Evolutionary conservation across 2,113 vertebrate genomes (phyloP).

Genomic region (Muntiacus muntjak): DNA sequence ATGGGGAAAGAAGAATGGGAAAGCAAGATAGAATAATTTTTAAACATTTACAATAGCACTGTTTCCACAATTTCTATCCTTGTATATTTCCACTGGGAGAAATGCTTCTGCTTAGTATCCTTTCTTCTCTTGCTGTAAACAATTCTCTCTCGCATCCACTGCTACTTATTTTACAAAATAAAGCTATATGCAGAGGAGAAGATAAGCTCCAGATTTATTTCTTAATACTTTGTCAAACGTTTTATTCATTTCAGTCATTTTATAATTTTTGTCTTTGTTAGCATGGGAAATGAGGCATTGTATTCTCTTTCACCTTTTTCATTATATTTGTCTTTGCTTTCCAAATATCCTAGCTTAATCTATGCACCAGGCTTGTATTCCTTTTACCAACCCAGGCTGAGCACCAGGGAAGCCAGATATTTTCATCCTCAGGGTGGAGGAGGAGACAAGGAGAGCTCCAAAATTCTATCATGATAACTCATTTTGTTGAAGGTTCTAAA

Average conservation of each 20-base stretch:
- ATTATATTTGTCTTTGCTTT: not conserved
- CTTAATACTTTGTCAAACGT: not conserved
- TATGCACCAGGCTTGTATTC: not conserved
- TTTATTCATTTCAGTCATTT: not conserved
- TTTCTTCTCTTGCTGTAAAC: not conserved
- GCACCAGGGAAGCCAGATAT: not conserved
- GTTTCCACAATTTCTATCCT: not conserved
- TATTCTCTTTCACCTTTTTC: not conserved
- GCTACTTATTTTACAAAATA: not conserved
- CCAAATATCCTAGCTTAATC: not conserved
- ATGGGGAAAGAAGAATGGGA: not conserved
- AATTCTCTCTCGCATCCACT: not conserved
- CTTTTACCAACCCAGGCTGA: not conserved
- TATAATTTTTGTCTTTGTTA: not conserved
- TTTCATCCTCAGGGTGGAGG: not conserved
- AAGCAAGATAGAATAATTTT: not conserved
- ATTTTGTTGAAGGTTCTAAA: not conserved
- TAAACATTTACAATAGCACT: not conserved
- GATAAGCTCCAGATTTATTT: not conserved
- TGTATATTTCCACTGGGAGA: not conserved
- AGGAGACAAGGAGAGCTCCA: not conserved
- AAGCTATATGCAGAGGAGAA: not conserved
- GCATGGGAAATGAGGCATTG: not conserved
- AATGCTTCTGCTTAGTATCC: not conserved
- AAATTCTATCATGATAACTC: not conserved